These are phyloP conservation scores for Melanocharis versteri DNA, from an alignment of 2,113 vertebrate species.

Conservation along the genomic window DNA sequence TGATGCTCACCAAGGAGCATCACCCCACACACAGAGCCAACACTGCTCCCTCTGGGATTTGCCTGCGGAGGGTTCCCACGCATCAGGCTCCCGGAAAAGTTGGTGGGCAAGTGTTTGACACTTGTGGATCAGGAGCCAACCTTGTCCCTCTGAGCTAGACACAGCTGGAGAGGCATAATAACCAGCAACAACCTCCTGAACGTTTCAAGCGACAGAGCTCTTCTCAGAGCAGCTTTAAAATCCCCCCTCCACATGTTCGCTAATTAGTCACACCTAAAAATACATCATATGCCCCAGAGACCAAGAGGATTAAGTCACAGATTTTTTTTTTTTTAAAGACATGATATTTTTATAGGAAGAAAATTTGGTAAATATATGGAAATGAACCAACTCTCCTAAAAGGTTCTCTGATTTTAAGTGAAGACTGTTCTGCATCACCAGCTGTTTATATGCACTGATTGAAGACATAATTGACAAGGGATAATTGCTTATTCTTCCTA, in stretches of 20 bases:
- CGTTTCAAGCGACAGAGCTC: neutral
- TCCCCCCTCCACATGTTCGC: neutral
- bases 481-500: slow-evolving; percentile 58
- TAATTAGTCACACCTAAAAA: slow-evolving; percentile 55
- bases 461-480: slow-evolving; percentile 35
- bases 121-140: neutral
- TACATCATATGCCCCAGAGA: neutral
- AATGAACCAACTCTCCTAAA: slow-evolving; percentile 19
- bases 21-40: neutral
- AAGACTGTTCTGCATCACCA: slow-evolving; percentile 31
- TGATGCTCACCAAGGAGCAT: neutral
- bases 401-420: slow-evolving; percentile 50
- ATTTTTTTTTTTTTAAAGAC: neutral
- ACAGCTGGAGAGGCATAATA: neutral
- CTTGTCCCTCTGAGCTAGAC: neutral
- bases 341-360: slow-evolving; percentile 21
- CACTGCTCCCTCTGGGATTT: neutral
- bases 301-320: slow-evolving; percentile 20
- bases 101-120: neutral
- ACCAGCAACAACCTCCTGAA: neutral
- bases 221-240: neutral
- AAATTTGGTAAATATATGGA: slow-evolving; percentile 15
- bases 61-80: fast-evolving
- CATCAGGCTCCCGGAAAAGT: neutral
- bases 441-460: slow-evolving; percentile 49